Conservation (phyloP, 2,888 invertebrate genomes). For the Acronicta psi region DNA sequence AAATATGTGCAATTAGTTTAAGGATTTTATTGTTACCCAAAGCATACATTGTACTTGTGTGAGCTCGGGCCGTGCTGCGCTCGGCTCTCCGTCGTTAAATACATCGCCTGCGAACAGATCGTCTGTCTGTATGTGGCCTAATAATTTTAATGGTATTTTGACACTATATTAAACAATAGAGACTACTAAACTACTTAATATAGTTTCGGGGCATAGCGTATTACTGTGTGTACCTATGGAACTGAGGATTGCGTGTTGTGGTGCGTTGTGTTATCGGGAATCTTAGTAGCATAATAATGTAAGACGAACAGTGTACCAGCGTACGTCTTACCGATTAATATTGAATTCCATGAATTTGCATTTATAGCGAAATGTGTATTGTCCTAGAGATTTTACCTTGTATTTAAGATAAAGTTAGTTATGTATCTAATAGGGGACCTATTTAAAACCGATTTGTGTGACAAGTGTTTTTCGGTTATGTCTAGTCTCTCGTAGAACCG, state of each 20-base stretch:
- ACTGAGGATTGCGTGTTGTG: conserved; percentile 55
- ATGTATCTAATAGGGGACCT: conserved; percentile 71
- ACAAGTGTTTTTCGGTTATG: conserved; percentile 82
- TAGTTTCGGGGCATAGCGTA: conserved; percentile 47
- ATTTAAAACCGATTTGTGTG: conserved; percentile 77
- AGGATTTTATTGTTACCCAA: conserved; percentile 85
- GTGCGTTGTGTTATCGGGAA: conserved; percentile 72
- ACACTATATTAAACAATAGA: conserved; percentile 55
- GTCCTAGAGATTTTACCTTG: conserved; percentile 88
- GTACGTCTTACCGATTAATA: conserved; percentile 80
- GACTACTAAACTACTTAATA: conserved; percentile 54
- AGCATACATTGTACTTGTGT: conserved; percentile 76
- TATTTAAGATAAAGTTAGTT: conserved; percentile 85
- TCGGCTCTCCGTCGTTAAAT: conserved; percentile 48
- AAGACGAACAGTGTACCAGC: conserved; percentile 69
- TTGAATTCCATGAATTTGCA: conserved; percentile 90
- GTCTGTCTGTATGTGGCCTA: conserved; percentile 43
- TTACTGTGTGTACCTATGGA: conserved; percentile 25
- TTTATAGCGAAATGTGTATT: conserved; percentile 88
- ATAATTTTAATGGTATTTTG: conserved; percentile 48
- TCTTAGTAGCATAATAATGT: conserved; percentile 86
- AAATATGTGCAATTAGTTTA: conserved; percentile 84
- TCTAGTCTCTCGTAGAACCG: conserved; percentile 76
- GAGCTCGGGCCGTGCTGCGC: conserved; percentile 59
- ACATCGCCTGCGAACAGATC: conserved; percentile 29